These are phyloP conservation scores for Pogonognathellus flavescens DNA, from an alignment of 1,140 invertebrate genomes.

Conservation along the genomic window DNA sequence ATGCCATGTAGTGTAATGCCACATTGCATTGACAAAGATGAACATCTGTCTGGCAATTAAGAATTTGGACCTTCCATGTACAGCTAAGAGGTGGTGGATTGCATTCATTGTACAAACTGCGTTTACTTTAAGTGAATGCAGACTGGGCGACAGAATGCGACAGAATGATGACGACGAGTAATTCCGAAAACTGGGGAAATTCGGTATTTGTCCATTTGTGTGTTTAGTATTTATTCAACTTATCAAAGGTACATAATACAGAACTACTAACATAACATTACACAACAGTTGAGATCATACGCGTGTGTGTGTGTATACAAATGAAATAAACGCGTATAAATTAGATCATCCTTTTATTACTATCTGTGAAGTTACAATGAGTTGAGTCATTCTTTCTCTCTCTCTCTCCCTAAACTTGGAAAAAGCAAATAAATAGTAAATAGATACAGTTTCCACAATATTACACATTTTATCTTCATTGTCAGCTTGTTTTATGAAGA, in stretches of 20 bases:
- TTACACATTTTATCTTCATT: not conserved
- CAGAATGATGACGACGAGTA: slow-evolving; percentile 19
- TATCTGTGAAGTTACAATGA: slow-evolving; percentile 32
- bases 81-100: not conserved
- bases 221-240: not conserved
- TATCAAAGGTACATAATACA: not conserved
- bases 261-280: too few relatives aligned
- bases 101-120: not conserved
- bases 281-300: too few relatives aligned
- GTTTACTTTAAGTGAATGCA: not conserved
- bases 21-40: slow-evolving; percentile 20
- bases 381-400: slow-evolving; percentile 18
- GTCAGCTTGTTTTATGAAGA: not conserved
- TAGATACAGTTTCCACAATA: not conserved
- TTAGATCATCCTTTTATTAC: not conserved
- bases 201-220: not conserved
- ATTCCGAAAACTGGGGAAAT: slow-evolving; percentile 9
- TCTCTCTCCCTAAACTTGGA: not conserved
- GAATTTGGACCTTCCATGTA: not conserved
- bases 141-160: slow-evolving; percentile 14
- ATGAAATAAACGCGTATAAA: not conserved
- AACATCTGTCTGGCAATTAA: slow-evolving; percentile 41
- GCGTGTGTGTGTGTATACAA: too few relatives aligned
- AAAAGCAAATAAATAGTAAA: not conserved
- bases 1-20: not conserved